These are phyloP conservation scores for Patella pellucida DNA, from an alignment of 2,888 invertebrate species.

Conservation along the genomic window DNA sequence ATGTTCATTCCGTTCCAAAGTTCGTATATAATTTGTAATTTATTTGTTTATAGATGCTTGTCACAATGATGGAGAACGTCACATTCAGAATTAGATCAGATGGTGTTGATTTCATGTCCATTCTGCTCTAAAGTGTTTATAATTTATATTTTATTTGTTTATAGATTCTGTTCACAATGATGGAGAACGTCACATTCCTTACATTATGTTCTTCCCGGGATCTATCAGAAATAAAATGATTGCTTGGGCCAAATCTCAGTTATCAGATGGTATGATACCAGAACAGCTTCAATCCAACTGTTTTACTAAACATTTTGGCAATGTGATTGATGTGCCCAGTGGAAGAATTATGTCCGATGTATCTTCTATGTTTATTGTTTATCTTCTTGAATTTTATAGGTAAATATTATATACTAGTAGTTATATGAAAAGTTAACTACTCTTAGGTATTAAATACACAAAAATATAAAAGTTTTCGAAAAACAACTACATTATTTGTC, in stretches of 20 bases:
- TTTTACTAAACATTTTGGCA: constrained; percentile 3
- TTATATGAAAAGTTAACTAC: too few relatives aligned
- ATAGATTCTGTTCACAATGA: constrained; percentile 4
- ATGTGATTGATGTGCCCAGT: neutral
- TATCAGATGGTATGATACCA: neutral
- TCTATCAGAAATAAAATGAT: neutral
- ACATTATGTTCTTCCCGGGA: neutral
- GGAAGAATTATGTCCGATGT: neutral
- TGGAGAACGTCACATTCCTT: constrained; percentile 1
- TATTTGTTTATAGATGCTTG: neutral
- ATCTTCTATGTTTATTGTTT: neutral
- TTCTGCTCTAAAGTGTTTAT: too few relatives aligned
- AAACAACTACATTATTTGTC: too few relatives aligned
- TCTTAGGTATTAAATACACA: too few relatives aligned
- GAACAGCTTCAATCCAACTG: constrained; percentile 1
- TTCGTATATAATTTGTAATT: too few relatives aligned
- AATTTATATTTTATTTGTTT: neutral
- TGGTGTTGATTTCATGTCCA: too few relatives aligned
- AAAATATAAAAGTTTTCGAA: too few relatives aligned
- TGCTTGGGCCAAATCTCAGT: constrained; percentile 1
- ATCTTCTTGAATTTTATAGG: constrained; percentile 1
- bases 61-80: constrained; percentile 6
- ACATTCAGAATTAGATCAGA: neutral
- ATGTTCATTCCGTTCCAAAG: too few relatives aligned
- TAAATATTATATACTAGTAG: neutral